Base-by-base conservation (phyloP, 1,140 invertebrate species). In the Heliconius nattereri region DNA sequence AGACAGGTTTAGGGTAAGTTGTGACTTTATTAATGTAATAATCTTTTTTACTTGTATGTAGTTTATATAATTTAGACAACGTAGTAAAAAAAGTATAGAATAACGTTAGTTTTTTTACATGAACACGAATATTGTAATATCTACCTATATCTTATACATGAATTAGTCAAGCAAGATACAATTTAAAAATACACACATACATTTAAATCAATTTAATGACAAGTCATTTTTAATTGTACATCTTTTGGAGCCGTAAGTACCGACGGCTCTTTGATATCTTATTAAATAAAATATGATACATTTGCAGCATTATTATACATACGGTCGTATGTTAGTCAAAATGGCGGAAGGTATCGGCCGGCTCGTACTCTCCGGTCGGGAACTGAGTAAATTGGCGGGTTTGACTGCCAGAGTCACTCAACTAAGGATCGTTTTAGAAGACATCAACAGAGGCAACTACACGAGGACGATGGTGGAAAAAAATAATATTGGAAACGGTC, bases 321-420 rank as follows among this genome's bases (percentile, higher is more conserved):
- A 98, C 94, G 99, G 99, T 0, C 95, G 99, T 20, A 99, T 99
- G 99, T 95, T 99, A 87, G 96, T 99, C 3, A 99, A 99, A 91
- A 95, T 99, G 94, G 99, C 99, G 1, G 98, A 99, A 95, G 98
- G 99, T 40, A 98, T 99, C 85, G 99, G 99, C 9, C 96, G 99
- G 66, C 95, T 99, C 32, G 98, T 99, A 8, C 92, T 99, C 71
- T 98, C 99, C 37, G 98, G 99, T 3, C 95, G 98, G 82, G 99
- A 99, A 93, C 95, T 99, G 94, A 99, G 98, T 8, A 96, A 98
- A 85, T 92, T 99, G 72, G 98, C 99, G 54, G 99, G 98, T 3
- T 98, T 99, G 85, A 99, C 99, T 3, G 96, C 98, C 0, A 95
- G 99, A 76, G 98, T 99, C 13, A 98, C 98, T 19, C 97, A 99